A percentile compares a stretch with the other conserved stretches of the same genome.
Evolutionary conservation across 2,797 vertebrate species (phyloP).

Genomic region (Sylvia borin): DNA sequence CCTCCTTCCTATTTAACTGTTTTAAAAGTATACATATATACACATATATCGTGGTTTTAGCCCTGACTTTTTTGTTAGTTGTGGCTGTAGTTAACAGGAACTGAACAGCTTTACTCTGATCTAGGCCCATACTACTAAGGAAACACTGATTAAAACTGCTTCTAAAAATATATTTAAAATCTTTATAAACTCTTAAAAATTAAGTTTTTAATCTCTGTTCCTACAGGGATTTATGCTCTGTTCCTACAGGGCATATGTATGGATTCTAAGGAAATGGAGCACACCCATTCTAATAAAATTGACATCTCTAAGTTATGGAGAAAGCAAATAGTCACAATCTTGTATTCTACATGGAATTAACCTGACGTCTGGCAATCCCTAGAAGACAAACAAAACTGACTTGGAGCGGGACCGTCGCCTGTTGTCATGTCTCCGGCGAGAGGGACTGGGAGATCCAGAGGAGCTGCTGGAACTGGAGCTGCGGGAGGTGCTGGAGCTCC

Average conservation of each 20-base stretch:
- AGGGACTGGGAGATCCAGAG: constrained; percentile 91
- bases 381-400: constrained; percentile 70
- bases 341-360: not conserved
- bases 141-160: not conserved
- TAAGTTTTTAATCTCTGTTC: not conserved
- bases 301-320: not conserved
- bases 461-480: constrained; percentile 95
- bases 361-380: not conserved
- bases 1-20: not conserved
- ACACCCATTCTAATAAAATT: not conserved
- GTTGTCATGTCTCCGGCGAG: constrained; percentile 92
- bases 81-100: not conserved
- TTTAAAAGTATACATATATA: not conserved
- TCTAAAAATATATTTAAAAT: not conserved
- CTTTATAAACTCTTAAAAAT: not conserved
- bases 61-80: not conserved
- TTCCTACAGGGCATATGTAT: not conserved
- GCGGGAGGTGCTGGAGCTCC: constrained; percentile 92
- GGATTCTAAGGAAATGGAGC: not conserved
- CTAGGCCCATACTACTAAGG: not conserved
- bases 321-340: not conserved
- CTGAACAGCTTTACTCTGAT: not conserved
- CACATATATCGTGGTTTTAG: not conserved
- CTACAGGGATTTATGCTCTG: not conserved
- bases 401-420: constrained; percentile 92